These are phyloP conservation scores for Sterrhoptilus dennistouni DNA, from an alignment of 2,113 vertebrate genomes.

Conservation along the genomic window DNA sequence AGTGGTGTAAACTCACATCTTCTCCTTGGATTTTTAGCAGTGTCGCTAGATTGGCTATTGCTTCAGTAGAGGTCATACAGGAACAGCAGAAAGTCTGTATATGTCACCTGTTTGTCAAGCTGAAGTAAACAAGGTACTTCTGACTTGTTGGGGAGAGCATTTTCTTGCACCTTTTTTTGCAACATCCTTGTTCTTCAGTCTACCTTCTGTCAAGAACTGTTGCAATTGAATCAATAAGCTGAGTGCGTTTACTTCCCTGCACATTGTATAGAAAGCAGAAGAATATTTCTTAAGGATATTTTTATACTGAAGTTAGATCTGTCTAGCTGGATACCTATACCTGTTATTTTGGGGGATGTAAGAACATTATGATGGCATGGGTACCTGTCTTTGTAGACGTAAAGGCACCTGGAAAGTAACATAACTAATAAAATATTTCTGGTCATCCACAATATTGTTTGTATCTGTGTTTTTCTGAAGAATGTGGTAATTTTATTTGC, in stretches of 20 bases:
- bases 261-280: not conserved
- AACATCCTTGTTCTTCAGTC: not conserved
- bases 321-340: not conserved
- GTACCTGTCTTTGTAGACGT: not conserved
- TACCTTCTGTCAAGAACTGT: not conserved
- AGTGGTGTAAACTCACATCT: not conserved
- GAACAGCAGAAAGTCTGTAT: conserved; percentile 6
- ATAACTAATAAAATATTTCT: not conserved
- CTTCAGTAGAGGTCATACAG: not conserved
- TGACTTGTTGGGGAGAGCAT: not conserved
- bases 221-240: not conserved
- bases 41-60: not conserved
- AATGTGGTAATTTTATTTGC: not conserved
- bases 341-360: not conserved
- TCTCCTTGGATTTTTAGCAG: not conserved
- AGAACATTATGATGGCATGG: not conserved
- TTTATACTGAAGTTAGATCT: not conserved
- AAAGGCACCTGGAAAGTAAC: not conserved
- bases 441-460: not conserved
- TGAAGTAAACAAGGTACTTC: not conserved
- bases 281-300: not conserved
- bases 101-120: not conserved
- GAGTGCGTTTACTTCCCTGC: not conserved
- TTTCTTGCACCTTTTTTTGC: not conserved
- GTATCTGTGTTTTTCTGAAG: not conserved